These are phyloP conservation scores for Homalodisca vitripennis DNA, from an alignment of 1,140 invertebrate species.

Conservation along the genomic window DNA sequence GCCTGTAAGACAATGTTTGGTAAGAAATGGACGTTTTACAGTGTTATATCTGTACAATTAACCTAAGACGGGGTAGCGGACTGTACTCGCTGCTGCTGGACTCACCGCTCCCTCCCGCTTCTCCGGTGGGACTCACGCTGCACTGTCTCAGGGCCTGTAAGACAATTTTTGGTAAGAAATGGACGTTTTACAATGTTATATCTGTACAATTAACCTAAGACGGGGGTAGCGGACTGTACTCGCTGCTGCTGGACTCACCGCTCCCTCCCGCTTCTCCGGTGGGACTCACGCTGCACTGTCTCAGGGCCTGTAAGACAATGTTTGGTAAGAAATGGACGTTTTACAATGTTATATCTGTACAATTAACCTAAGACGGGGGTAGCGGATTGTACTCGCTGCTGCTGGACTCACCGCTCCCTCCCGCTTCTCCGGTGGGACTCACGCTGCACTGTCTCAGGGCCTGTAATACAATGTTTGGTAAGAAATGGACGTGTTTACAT, in stretches of 20 bases:
- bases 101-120: neutral
- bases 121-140: conserved; percentile 17
- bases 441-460: conserved; percentile 9
- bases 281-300: conserved; percentile 9
- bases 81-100: conserved; percentile 16
- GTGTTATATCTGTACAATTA: neutral
- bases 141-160: neutral
- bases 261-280: neutral
- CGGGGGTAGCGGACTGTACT: neutral
- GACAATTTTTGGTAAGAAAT: too few species aligned
- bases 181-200: too few species aligned
- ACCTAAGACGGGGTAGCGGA: neutral
- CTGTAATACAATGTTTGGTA: too few species aligned
- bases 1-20: too few species aligned
- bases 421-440: conserved; percentile 9
- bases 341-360: neutral
- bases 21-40: too few species aligned
- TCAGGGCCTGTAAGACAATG: too few species aligned
- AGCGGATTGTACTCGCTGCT: conserved; percentile 4
- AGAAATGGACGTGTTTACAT: too few species aligned
- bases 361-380: neutral
- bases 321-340: too few species aligned
- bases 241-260: conserved; percentile 10
- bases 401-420: neutral
- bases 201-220: neutral